These are phyloP conservation scores for Streptopelia turtur DNA, from an alignment of 2,797 vertebrate genomes.

Conservation along the genomic window DNA sequence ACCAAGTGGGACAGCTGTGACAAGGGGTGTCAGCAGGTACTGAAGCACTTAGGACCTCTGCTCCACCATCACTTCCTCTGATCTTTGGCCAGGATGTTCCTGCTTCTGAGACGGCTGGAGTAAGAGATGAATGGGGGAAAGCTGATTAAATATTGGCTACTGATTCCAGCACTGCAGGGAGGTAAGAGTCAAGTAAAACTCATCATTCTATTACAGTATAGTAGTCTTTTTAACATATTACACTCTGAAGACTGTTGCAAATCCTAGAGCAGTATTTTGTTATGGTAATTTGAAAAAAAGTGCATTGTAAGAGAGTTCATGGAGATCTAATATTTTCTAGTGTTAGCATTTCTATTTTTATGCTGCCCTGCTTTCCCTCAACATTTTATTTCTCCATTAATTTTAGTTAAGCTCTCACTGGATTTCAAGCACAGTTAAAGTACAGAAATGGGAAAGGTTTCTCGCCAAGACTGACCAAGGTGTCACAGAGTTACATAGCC, in stretches of 20 bases:
- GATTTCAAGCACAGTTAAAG: background rate
- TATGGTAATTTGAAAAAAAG: background rate
- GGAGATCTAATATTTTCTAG: slow-evolving; percentile 7
- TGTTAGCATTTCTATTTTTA: slow-evolving; percentile 41
- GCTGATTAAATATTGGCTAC: background rate
- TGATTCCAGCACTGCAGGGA: slow-evolving; percentile 5
- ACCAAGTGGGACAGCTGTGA: background rate
- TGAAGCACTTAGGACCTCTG: background rate
- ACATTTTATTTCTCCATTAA: slow-evolving; percentile 2
- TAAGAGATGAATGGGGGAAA: background rate
- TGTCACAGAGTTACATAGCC: background rate
- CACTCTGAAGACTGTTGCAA: background rate
- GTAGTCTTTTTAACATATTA: slow-evolving; percentile 14
- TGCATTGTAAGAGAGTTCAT: background rate
- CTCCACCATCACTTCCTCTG: background rate
- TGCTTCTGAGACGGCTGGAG: background rate
- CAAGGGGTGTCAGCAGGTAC: background rate
- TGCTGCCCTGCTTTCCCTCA: background rate
- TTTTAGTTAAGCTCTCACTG: slow-evolving; percentile 24
- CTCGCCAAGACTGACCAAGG: background rate
- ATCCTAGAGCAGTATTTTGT: background rate
- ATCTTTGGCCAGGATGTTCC: background rate
- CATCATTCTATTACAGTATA: background rate
- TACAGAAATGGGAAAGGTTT: background rate
- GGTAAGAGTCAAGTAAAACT: background rate